Evolutionary conservation across 2,113 vertebrate species (phyloP), one percentile per base, ranked within the genome.

Genomic region (Odontesthes bonariensis): DNA sequence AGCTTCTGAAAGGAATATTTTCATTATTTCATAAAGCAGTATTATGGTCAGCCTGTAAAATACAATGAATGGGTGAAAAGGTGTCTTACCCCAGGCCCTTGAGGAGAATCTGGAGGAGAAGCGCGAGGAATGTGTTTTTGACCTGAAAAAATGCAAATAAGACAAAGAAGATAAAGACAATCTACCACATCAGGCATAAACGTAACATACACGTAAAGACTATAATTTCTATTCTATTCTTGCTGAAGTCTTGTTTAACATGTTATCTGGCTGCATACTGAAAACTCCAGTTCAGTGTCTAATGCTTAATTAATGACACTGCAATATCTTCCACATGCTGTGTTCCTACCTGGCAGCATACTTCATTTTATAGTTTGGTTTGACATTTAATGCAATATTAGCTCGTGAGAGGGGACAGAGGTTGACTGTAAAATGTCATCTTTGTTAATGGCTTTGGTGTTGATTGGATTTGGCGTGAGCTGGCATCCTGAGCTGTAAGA

Each of bases 71-170:
- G 33, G 40, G 64, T 59, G 46, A 80, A 14, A 60, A 22, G 35
- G 56, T 60, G 38, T 94, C 96, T 97, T 94, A 99, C 97, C 91
- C 90, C 92, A 0, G 95, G 96, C 62, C 96, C 97, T 75, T 32
- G 89, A 0, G 94, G 91, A 5, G 93, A 94, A 31, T 87, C 91
- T 62, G 92, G 94, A 10, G 75, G 86, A 35, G 94, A 92, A 5
- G 66, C 6, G 0, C 38, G 61, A 7, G 14, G 66, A 46, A 23
- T 32, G 0, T 3, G 49, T 12, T 68, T 87, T 32, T 42, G 73
- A 85, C 88, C 94, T 91, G 78, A 74, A 82, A 57, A 67, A 31
- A 81, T 27, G 86, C 23, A 58, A 40, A 19, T 7, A 54, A 64
- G 46, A 69, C 6, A 60, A 57, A 69, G 10, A 80, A 55, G 35